These are phyloP conservation scores for Archaeoteleia sp. DNA, from an alignment of 2,888 invertebrate genomes.

Conservation along the genomic window DNA sequence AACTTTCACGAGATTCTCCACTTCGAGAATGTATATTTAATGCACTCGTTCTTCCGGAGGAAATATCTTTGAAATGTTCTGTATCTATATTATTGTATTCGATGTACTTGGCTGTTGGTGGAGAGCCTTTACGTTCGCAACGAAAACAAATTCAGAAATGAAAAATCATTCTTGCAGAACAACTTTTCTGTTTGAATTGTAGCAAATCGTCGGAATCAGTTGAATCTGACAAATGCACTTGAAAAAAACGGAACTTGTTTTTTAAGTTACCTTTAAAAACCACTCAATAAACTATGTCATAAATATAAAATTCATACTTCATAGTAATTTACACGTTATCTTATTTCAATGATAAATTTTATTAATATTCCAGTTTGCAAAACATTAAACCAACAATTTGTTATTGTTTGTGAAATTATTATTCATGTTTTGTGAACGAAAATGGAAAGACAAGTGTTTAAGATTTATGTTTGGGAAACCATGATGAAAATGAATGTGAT, in stretches of 20 bases:
- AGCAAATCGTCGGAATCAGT: constrained; percentile 12
- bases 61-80: constrained; percentile 17
- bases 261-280: too few species aligned
- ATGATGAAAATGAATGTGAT: constrained; percentile 7
- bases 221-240: neutral
- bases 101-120: constrained; percentile 10
- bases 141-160: constrained; percentile 12
- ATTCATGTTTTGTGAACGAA: neutral
- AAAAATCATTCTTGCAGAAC: constrained; percentile 14
- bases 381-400: too few species aligned
- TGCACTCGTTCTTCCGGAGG: constrained; percentile 25
- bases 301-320: too few species aligned
- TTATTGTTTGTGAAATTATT: too few species aligned
- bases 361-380: too few species aligned
- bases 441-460: neutral
- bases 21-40: constrained; percentile 50
- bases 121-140: constrained; percentile 2
- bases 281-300: too few species aligned
- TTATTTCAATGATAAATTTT: too few species aligned
- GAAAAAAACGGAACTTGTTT: too few species aligned
- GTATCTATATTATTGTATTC: constrained; percentile 15
- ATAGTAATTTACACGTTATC: too few species aligned
- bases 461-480: neutral
- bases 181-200: constrained; percentile 8
- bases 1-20: constrained; percentile 43